These are phyloP conservation scores for Enteromius radiatus DNA, from an alignment of 2,797 vertebrate genomes.

Conservation along the genomic window DNA sequence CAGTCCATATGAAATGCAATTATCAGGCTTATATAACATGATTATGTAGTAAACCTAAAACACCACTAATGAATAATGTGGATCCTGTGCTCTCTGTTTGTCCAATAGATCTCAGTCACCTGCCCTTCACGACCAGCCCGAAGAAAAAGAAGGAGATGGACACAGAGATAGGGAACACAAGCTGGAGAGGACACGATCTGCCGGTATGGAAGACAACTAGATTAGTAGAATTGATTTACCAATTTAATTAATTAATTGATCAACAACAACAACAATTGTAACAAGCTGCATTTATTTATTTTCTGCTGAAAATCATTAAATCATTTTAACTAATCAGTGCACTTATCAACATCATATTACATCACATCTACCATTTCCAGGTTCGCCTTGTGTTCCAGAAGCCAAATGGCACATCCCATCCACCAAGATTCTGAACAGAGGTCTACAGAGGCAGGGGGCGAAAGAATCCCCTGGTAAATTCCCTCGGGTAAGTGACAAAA, in stretches of 20 bases:
- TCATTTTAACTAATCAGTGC: neutral
- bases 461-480: constrained; percentile 83
- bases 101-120: constrained; percentile 81
- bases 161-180: constrained; percentile 78
- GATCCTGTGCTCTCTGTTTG: neutral
- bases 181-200: constrained; percentile 75
- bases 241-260: no score
- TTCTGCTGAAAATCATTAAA: no score
- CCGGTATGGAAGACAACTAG: constrained; percentile 51
- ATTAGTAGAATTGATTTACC: neutral
- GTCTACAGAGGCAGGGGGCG: constrained; percentile 78
- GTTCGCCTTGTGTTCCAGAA: constrained; percentile 71
- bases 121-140: constrained; percentile 80
- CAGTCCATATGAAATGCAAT: neutral
- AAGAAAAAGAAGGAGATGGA: constrained; percentile 76
- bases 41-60: neutral
- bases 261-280: no score
- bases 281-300: neutral
- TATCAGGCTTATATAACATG: neutral
- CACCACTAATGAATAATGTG: neutral
- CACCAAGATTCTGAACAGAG: constrained; percentile 79
- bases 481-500: constrained; percentile 79
- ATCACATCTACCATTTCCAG: constrained; percentile 14
- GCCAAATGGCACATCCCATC: constrained; percentile 82
- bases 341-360: neutral